Conservation (phyloP, 2,113 vertebrate species). For the Amphiprion percula region DNA sequence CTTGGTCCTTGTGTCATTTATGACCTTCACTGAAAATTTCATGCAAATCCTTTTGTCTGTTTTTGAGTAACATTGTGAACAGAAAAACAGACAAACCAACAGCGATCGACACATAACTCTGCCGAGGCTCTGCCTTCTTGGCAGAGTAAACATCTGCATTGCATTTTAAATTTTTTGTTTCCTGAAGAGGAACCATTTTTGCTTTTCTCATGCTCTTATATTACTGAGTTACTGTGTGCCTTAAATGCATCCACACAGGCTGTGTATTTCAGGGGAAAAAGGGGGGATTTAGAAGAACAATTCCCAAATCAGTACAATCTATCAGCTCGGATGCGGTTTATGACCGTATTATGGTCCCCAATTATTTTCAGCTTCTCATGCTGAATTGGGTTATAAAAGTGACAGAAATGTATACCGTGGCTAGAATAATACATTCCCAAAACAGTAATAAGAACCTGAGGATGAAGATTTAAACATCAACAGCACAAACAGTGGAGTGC, state of each 20-base stretch:
- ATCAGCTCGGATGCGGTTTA: slow-evolving; percentile 39
- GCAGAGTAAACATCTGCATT: neutral
- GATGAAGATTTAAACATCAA: slow-evolving; percentile 56
- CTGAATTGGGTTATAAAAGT: slow-evolving; percentile 59
- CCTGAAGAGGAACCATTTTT: neutral
- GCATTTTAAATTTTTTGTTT: neutral
- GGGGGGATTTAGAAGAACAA: slow-evolving; percentile 26
- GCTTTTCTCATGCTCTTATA: neutral
- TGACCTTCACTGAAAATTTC: no score
- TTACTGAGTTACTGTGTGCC: slow-evolving; percentile 5
- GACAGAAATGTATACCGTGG: slow-evolving; percentile 43
- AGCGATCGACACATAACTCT: no score
- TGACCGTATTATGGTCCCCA: slow-evolving; percentile 29
- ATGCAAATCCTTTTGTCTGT: no score
- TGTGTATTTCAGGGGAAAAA: slow-evolving; percentile 2
- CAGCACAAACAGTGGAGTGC: slow-evolving; percentile 38
- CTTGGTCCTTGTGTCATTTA: no score
- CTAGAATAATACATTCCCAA: slow-evolving; percentile 40
- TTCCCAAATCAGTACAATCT: slow-evolving; percentile 43
- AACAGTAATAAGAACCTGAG: slow-evolving; percentile 45
- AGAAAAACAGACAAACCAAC: no score
- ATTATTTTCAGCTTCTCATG: slow-evolving; percentile 58
- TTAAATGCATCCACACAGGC: slow-evolving; percentile 3
- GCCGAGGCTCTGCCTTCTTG: no score
- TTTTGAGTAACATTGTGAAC: no score